These are phyloP conservation scores for Actinia tenebrosa DNA, from an alignment of 64 coral and sea anemone species.

Conservation along the genomic window DNA sequence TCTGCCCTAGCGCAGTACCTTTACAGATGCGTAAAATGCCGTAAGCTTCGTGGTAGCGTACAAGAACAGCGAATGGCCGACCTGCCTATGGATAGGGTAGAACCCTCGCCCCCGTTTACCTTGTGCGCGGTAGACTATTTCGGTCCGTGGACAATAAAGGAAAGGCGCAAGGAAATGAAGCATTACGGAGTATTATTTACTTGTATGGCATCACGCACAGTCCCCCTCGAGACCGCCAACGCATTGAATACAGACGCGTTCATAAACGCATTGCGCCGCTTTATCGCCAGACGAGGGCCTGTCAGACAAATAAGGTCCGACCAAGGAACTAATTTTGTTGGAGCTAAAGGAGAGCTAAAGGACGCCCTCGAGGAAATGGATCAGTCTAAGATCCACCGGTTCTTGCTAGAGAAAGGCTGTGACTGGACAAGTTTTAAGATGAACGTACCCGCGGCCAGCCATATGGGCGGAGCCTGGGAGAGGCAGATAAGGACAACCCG, in stretches of 20 bases:
- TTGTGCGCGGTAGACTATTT: conserved; percentile 52
- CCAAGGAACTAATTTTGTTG: no score
- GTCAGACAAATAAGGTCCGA: background rate
- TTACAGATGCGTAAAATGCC: background rate
- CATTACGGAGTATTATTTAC: conserved; percentile 38
- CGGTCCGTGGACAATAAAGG: conserved; percentile 42
- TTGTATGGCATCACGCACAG: conserved; percentile 17
- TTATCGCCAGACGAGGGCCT: background rate
- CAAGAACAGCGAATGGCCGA: conserved; percentile 54
- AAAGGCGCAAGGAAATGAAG: conserved; percentile 35
- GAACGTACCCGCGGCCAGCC: no score
- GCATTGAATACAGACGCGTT: background rate
- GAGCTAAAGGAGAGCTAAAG: no score
- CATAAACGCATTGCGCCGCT: conserved; percentile 11
- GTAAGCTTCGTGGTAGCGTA: no score
- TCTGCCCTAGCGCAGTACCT: conserved; percentile 5
- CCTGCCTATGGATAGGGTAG: conserved; percentile 15
- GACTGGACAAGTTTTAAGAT: no score
- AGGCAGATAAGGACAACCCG: no score
- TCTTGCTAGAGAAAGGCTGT: no score
- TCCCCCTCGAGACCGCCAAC: conserved; percentile 30
- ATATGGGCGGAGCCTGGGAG: no score
- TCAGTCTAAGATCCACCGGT: no score
- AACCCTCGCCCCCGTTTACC: conserved; percentile 43
- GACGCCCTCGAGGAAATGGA: no score